A percentile compares a stretch with the other conserved stretches of the same genome.
Evolutionary conservation across 2,888 invertebrate genomes (phyloP).

Genomic region (Aleiodes testaceus): DNA sequence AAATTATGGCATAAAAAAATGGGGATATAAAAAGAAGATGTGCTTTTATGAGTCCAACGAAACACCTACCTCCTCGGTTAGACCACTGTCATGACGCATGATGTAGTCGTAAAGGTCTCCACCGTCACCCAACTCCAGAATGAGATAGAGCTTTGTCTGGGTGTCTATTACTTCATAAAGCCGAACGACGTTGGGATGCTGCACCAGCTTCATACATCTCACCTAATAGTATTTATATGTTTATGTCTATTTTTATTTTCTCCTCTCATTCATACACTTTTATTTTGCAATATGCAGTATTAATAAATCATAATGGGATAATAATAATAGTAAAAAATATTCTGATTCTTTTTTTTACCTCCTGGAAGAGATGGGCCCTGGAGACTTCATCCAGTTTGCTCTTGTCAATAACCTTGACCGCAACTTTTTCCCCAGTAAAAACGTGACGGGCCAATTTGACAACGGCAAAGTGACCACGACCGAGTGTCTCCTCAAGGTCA

Average conservation of each 20-base stretch:
- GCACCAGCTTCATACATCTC: slow-evolving; percentile 98
- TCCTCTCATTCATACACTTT: slow-evolving; percentile 11
- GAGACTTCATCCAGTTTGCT: slow-evolving; percentile 97
- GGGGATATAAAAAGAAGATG: background rate
- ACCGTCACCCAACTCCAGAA: slow-evolving; percentile 97
- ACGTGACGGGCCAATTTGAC: slow-evolving; percentile 98
- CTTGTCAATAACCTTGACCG: slow-evolving; percentile 99
- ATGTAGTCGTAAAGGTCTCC: slow-evolving; percentile 99
- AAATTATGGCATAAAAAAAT: slow-evolving; percentile 44
- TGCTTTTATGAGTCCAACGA: slow-evolving; percentile 34
- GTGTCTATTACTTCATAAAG: slow-evolving; percentile 99
- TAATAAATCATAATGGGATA: background rate
- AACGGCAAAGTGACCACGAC: slow-evolving; percentile 98
- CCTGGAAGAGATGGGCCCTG: slow-evolving; percentile 95
- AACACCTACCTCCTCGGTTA: slow-evolving; percentile 77
- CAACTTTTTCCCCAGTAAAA: slow-evolving; percentile 98
- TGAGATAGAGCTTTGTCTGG: slow-evolving; percentile 96
- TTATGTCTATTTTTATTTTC: slow-evolving; percentile 29
- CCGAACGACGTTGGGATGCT: slow-evolving; percentile 98
- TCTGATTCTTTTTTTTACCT: slow-evolving; percentile 77
- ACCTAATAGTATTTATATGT: slow-evolving; percentile 75
- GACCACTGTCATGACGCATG: slow-evolving; percentile 93
- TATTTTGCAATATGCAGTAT: slow-evolving; percentile 23
- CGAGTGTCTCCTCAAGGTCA: slow-evolving; percentile 97
- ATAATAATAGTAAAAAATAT: background rate